A percentile compares a stretch with the other conserved stretches of the same genome.
These are phyloP conservation scores for Heliconius himera DNA, from an alignment of 1,140 invertebrate species.

Conservation along the genomic window DNA sequence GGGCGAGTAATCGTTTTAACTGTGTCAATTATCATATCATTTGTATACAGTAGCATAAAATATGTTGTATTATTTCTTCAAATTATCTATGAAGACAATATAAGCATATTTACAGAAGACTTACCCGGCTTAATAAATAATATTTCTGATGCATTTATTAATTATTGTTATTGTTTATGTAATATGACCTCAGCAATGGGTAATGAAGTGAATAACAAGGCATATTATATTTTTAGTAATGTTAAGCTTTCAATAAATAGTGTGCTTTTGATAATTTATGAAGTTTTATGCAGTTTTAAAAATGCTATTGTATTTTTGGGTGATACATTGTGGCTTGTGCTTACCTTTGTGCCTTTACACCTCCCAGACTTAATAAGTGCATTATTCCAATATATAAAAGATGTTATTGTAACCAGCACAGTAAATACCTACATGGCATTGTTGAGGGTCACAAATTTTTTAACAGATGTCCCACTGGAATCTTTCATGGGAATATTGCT, in stretches of 20 bases:
- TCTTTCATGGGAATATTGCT: conserved; percentile 70
- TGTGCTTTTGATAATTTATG: conserved; percentile 48
- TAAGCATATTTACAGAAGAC: conserved; percentile 66
- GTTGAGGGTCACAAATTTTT: conserved; percentile 68
- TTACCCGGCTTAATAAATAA: conserved; percentile 55
- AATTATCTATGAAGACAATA: conserved; percentile 75
- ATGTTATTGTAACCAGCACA: conserved; percentile 43
- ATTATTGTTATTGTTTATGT: conserved; percentile 48
- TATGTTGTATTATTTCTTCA: conserved; percentile 60
- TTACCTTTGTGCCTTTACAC: conserved; percentile 72
- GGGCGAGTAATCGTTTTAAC: conserved; percentile 65
- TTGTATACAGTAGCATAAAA: conserved; percentile 45
- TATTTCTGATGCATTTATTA: conserved; percentile 44
- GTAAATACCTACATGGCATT: conserved; percentile 63
- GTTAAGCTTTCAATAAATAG: conserved; percentile 48
- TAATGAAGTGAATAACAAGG: conserved; percentile 42
- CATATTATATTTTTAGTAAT: conserved; percentile 40
- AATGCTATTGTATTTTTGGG: conserved; percentile 63
- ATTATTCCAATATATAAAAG: conserved; percentile 49
- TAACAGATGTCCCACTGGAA: conserved; percentile 76
- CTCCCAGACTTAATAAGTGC: conserved; percentile 60
- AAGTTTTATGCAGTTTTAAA: conserved; percentile 58
- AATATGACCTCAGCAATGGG: conserved; percentile 45
- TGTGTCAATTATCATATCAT: conserved; percentile 45
- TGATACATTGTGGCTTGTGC: conserved; percentile 65